Evolutionary conservation across 2,113 vertebrate species (phyloP), one percentile per base, ranked within the genome.

Genomic region (Sylvia atricapilla): DNA sequence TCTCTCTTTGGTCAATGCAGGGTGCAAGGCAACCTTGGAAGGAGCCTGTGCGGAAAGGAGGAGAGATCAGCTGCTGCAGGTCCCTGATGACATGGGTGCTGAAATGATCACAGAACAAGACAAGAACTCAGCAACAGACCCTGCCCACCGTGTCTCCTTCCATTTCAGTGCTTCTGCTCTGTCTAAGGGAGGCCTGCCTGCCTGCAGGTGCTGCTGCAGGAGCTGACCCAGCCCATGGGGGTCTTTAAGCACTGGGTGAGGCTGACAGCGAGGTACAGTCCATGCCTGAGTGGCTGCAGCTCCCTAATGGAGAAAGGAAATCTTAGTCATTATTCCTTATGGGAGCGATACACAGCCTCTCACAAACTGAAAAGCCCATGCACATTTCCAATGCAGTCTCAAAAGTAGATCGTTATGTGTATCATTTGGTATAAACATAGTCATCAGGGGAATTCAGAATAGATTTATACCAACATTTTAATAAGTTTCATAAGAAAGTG

Each of bases 381-480:
- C 83, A 96, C 69, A 94, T 96, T 90, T 87, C 89, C 93, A 96
- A 97, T 89, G 69, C 56, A 89, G 86, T 87, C 84, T 96, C 90
- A 84, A 92, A 96, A 96, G 92, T n/a, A 93, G 69, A 96, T 96
- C 93, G 92, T 97, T 97, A 96, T 95, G 94, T 92, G 68, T 93
- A 96, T 97, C 80, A 93, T 75, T 96, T 87, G 82, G 90, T 92
- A 93, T 95, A 95, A 96, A 96, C 88, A 96, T 59, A 96, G 95
- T 89, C 96, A 92, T 96, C 95, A 95, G 91, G 94, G 90, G 94
- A 97, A 95, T 97, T 90, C 74, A 7, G n/a, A 96, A 89, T 82
- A 90, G 86, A 94, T 92, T 96, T 95, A 94, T 94, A 95, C 76
- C 80, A 96, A 96, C 94, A 96, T 95, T 96, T 96, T 96, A 97